A percentile compares a stretch with the other conserved stretches of the same genome.
These are phyloP conservation scores for Hozukius guyotensis DNA, from an alignment of 2,797 vertebrate genomes.

Conservation along the genomic window DNA sequence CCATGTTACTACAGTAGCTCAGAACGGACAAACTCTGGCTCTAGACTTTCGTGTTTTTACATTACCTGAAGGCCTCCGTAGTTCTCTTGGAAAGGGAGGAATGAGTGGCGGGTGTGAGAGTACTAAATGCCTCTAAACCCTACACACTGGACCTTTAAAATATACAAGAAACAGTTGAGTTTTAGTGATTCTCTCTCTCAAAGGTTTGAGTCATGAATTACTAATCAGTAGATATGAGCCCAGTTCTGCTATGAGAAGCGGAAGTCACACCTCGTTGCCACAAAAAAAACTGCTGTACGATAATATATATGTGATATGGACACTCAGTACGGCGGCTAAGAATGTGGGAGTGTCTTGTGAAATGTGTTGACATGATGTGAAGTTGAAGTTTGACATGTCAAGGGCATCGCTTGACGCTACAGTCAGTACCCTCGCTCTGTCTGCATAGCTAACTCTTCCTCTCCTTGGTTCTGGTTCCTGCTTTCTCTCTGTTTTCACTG, in stretches of 20 bases:
- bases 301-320: neutral
- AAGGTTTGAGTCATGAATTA: neutral
- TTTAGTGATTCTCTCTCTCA: neutral
- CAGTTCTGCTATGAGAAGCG: neutral
- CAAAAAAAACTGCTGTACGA: neutral
- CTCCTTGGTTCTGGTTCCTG: neutral
- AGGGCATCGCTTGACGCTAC: neutral
- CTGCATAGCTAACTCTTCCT: constrained; percentile 19
- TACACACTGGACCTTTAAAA: no score
- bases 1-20: no score
- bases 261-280: neutral
- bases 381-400: constrained; percentile 29
- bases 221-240: neutral
- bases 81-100: no score
- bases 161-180: neutral
- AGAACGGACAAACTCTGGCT: no score
- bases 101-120: no score
- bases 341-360: constrained; percentile 55
- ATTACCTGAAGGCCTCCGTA: no score
- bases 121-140: no score
- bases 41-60: no score
- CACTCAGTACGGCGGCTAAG: neutral
- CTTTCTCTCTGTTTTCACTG: constrained; percentile 24
- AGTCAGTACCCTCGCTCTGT: neutral
- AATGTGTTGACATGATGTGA: constrained; percentile 52